Conservation (phyloP, 1,140 invertebrate species). For the Zelostemma sp. region DNA sequence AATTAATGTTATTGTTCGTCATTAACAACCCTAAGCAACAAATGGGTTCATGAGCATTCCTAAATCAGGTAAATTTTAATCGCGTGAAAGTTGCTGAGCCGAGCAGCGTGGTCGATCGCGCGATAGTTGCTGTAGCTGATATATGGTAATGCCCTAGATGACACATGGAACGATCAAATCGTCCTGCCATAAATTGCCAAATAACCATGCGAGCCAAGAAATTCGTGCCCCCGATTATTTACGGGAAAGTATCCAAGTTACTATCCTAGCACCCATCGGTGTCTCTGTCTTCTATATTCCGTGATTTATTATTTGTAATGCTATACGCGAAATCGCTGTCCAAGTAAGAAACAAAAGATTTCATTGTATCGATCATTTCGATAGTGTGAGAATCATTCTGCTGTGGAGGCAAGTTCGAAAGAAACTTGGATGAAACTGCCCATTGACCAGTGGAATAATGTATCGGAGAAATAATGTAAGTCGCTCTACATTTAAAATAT, state of each 20-base stretch:
- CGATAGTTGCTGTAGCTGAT: constrained; percentile 37
- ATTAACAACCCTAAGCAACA: no score
- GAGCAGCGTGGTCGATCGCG: constrained; percentile 42
- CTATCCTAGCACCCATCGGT: constrained; percentile 35
- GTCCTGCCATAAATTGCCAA: constrained; percentile 56
- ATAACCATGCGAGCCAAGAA: constrained; percentile 56
- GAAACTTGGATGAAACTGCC: not conserved
- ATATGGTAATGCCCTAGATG: constrained; percentile 58
- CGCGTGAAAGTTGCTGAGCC: constrained; percentile 49
- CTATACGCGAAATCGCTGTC: no score
- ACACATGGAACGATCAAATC: constrained; percentile 61
- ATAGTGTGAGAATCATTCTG: no score
- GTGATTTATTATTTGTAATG: constrained; percentile 51
- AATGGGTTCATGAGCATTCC: no score
- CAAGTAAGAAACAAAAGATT: no score
- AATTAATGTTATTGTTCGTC: no score
- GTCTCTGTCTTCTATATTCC: constrained; percentile 30
- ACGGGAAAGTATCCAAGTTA: constrained; percentile 49
- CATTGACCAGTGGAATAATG: no score
- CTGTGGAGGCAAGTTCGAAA: constrained; percentile 1
- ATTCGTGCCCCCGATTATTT: constrained; percentile 54
- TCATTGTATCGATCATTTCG: no score
- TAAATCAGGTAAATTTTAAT: constrained; percentile 14
- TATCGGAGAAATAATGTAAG: no score
- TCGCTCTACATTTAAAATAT: no score